Evolutionary conservation across 2,113 vertebrate species (phyloP), one percentile per base, ranked within the genome.

Genomic region (Tetrax tetrax): DNA sequence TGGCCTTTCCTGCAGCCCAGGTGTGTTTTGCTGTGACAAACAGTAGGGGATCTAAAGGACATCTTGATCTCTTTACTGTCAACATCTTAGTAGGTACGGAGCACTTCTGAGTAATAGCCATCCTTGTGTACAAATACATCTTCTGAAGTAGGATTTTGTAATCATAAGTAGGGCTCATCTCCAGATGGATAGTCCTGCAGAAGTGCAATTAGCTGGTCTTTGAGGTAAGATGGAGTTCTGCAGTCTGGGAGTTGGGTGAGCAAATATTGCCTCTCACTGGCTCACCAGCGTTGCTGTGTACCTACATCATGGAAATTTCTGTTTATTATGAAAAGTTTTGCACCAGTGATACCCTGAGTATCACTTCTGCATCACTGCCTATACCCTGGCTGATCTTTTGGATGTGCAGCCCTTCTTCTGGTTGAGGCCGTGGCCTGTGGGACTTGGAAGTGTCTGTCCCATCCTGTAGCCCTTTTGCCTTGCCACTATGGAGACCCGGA

Each of bases 261-360:
- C 23, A 48, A 20, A 25, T 43, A 10, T 2, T 19, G 6, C 45
- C 45, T 35, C 29, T 83, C 10, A 0, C 9, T 56, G 50, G 24
- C 56, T 82, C 48, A 21, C 14, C 47, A 7, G 33, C 31, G 24
- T 33, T 20, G 3, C 72, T 0, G 0, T 4, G 24, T 7, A 5
- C 68, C 31, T 27, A 12, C 14, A 33, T 18, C 5, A 9, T 5
- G 7, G 19, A 22, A 27, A 45, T 48, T 20, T 29, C 10, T 16
- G 25, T n/a, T 78, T 59, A 1, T 38, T 14, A 2, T 5, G 11
- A 41, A 80, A 80, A 18, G 5, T 2, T 5, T 7, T 37, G 45
- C 28, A 28, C 28, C 76, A 27, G 21, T 10, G 61, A 4, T 18
- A 6, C 25, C 25, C 16, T 0, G 3, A 35, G 57, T 27, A 18